These are phyloP conservation scores for Parelbella ahira DNA, from an alignment of 2,888 invertebrate species.

Conservation along the genomic window DNA sequence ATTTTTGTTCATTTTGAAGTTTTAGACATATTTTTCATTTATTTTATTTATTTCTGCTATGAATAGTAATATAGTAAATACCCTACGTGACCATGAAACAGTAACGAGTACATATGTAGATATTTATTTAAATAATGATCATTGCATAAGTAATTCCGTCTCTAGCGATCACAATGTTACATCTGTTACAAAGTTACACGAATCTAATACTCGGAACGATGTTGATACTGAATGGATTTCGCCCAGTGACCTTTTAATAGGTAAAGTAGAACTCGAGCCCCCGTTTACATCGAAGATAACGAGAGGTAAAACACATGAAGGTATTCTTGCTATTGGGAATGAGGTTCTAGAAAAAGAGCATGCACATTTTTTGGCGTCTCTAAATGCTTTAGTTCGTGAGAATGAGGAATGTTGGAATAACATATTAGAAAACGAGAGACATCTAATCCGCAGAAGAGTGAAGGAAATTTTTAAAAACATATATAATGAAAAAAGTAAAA, in stretches of 20 bases:
- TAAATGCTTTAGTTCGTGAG: slow-evolving; percentile 45
- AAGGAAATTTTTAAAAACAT: slow-evolving; percentile 47
- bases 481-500: slow-evolving; percentile 50
- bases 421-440: slow-evolving; percentile 51
- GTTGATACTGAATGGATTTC: slow-evolving; percentile 53
- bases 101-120: slow-evolving; percentile 62
- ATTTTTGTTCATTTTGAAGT: too few species aligned
- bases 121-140: slow-evolving; percentile 51
- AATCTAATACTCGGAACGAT: slow-evolving; percentile 13
- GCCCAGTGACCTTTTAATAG: slow-evolving; percentile 66
- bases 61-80: slow-evolving; percentile 43
- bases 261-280: slow-evolving; percentile 53
- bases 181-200: slow-evolving; percentile 16
- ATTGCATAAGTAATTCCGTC: slow-evolving; percentile 39
- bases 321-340: slow-evolving; percentile 62
- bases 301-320: slow-evolving; percentile 63
- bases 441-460: slow-evolving; percentile 45
- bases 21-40: too few species aligned
- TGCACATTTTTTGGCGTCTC: slow-evolving; percentile 39
- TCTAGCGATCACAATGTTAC: too few species aligned
- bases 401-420: slow-evolving; percentile 60
- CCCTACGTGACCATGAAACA: slow-evolving; percentile 41
- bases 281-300: slow-evolving; percentile 71
- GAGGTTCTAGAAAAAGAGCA: slow-evolving; percentile 48
- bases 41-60: slow-evolving; percentile 29